Conservation (phyloP, 2,113 vertebrate genomes). For the Dicerorhinus sumatrensis region DNA sequence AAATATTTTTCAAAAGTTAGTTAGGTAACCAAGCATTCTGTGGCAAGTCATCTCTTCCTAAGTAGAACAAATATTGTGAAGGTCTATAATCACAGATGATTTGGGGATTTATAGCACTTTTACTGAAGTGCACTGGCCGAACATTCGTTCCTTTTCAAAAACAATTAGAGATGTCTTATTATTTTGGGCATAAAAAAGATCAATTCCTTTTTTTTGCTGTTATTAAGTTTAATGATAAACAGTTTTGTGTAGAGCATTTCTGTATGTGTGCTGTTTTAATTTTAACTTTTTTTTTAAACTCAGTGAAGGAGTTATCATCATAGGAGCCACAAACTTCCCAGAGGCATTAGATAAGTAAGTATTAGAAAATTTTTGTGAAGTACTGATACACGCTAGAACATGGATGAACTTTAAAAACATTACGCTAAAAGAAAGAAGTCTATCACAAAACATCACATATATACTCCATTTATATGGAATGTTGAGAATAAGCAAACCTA, state of each 20-base stretch:
- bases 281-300: constrained; percentile 91
- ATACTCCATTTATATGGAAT: neutral
- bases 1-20: constrained; percentile 43
- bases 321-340: constrained; percentile 98
- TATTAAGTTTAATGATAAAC: neutral
- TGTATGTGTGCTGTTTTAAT: neutral
- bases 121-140: neutral
- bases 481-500: neutral
- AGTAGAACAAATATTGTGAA: neutral
- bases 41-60: neutral
- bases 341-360: constrained; percentile 98
- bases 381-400: neutral
- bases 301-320: constrained; percentile 98
- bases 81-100: neutral
- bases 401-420: neutral
- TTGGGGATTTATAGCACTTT: neutral
- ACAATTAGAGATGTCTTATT: neutral
- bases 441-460: neutral
- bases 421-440: neutral
- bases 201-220: neutral
- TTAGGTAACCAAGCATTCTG: neutral
- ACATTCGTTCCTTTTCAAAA: neutral
- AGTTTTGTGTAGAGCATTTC: neutral
- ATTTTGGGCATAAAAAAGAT: neutral
- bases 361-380: constrained; percentile 43